Conservation (phyloP, 2,888 invertebrate species). For the Pollenia griseotomentosa region DNA sequence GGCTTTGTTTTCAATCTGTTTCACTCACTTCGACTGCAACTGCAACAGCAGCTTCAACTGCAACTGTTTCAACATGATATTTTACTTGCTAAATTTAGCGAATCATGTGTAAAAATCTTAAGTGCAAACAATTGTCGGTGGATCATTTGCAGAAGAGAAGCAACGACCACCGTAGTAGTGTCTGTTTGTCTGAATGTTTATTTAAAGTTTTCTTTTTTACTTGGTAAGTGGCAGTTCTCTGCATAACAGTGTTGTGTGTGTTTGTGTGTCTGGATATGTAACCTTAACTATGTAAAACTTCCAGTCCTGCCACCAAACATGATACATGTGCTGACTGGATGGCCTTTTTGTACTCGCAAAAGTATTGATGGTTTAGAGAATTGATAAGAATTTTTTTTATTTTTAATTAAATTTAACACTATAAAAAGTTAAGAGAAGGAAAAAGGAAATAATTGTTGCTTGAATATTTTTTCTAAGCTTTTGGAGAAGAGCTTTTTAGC, state of each 20-base stretch:
- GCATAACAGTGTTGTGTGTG: not conserved
- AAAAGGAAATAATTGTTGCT: slow-evolving; percentile 46
- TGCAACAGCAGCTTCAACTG: slow-evolving; percentile 15
- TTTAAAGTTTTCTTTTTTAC: slow-evolving; percentile 42
- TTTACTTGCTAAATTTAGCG: slow-evolving; percentile 75
- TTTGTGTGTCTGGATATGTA: not conserved
- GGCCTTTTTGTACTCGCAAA: slow-evolving; percentile 20
- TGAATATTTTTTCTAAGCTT: slow-evolving; percentile 13
- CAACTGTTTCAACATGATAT: slow-evolving; percentile 59
- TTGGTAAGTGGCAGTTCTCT: slow-evolving; percentile 9
- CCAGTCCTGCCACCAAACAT: slow-evolving; percentile 42
- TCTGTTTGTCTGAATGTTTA: slow-evolving; percentile 45
- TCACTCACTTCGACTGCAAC: not conserved
- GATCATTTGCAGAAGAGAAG: slow-evolving; percentile 67
- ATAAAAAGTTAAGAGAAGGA: slow-evolving; percentile 15
- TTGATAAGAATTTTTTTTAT: slow-evolving; percentile 67
- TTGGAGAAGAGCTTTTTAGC: not conserved
- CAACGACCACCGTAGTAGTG: slow-evolving; percentile 70
- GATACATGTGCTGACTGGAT: slow-evolving; percentile 40
- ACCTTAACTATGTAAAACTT: slow-evolving; percentile 56
- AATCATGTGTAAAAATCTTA: slow-evolving; percentile 85
- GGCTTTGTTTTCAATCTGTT: slow-evolving; percentile 9
- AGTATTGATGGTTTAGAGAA: slow-evolving; percentile 59
- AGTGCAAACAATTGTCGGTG: slow-evolving; percentile 83
- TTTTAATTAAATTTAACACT: slow-evolving; percentile 72